phyloP scores from a whole-genome alignment of 2,888 invertebrate genomes.

The Micoletzkya japonica region DNA sequence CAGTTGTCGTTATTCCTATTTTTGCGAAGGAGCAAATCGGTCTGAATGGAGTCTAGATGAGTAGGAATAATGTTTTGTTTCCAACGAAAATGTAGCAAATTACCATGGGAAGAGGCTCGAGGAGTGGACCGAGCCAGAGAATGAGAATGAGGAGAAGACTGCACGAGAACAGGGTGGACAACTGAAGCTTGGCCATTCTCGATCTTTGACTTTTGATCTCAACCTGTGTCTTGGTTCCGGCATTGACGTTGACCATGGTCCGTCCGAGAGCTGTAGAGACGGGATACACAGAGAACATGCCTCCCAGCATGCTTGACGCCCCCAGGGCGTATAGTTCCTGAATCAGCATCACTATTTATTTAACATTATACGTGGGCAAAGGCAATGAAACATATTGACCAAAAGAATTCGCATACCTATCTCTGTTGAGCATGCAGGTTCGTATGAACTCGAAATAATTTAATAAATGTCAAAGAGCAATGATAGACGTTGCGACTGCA shows the following conservation, averaged over 20 bases:
- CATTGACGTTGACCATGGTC: constrained; percentile 77
- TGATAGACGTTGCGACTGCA: no score
- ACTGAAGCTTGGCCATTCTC: constrained; percentile 63
- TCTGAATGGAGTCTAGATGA: not conserved
- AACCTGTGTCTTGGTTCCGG: constrained; percentile 81
- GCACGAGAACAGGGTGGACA: constrained; percentile 79
- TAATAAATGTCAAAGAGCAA: no score
- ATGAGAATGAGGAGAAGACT: constrained; percentile 77
- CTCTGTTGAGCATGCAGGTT: no score
- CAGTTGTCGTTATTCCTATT: constrained; percentile 2
- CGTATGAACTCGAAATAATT: no score
- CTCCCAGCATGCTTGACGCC: constrained; percentile 74
- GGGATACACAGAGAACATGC: constrained; percentile 67
- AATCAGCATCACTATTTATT: not conserved
- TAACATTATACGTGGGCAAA: no score
- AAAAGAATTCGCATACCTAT: no score
- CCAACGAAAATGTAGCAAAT: not conserved
- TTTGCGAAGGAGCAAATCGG: not conserved
- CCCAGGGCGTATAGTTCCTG: constrained; percentile 51
- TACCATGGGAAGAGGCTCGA: constrained; percentile 80
- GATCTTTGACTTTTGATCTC: not conserved
- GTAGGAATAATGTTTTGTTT: no score
- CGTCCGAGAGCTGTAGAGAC: constrained; percentile 67
- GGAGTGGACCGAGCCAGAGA: constrained; percentile 84
- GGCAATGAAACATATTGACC: no score